Percentiles rank a stretch among this genome's conserved stretches.
These are phyloP conservation scores for Gymnothorax javanicus DNA, from an alignment of 2,797 vertebrate genomes.

Conservation along the genomic window DNA sequence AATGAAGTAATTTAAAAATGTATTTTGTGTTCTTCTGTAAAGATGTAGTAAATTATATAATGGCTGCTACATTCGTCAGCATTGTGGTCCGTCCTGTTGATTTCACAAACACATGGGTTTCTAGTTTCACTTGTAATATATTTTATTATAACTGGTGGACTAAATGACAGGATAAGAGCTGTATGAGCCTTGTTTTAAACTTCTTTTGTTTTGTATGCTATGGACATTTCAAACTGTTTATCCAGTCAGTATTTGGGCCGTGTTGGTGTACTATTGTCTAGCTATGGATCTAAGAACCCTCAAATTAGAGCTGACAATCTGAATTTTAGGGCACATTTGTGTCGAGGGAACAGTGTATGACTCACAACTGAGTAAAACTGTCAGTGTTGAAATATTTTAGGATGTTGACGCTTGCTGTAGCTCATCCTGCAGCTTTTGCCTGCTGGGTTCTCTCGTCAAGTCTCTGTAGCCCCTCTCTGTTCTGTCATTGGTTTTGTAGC, in stretches of 20 bases:
- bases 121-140: not conserved
- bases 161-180: not conserved
- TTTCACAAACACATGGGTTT: not conserved
- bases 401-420: no score
- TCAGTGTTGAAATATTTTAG: no score
- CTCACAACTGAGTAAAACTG: no score
- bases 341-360: no score
- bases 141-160: not conserved
- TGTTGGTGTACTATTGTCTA: no score
- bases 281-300: no score
- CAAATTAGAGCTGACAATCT: no score
- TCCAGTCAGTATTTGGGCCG: no score
- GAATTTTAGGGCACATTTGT: no score
- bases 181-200: not conserved
- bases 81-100: not conserved
- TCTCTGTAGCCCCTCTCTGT: constrained; percentile 12
- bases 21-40: not conserved
- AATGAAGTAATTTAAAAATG: not conserved
- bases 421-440: no score
- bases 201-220: not conserved
- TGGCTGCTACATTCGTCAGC: not conserved
- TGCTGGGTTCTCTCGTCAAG: not conserved
- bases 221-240: not conserved
- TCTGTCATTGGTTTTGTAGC: constrained; percentile 71
- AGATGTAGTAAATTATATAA: not conserved